Evolutionary conservation across 1,140 invertebrate genomes (phyloP).

Genomic region (Bombus ignitus): DNA sequence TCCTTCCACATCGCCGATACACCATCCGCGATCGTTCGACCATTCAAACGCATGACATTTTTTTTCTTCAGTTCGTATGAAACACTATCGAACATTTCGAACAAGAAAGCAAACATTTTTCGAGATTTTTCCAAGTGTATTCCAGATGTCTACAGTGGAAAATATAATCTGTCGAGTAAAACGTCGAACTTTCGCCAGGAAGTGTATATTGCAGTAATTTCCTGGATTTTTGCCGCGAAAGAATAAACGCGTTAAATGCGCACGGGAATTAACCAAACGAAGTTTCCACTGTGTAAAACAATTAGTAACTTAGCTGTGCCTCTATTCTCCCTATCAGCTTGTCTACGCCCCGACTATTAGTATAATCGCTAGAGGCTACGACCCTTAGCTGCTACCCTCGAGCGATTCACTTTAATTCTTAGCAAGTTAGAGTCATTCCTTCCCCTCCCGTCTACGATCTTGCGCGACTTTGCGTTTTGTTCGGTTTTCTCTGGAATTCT

Average conservation of each 20-base stretch:
- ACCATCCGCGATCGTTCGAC: constrained; percentile 36
- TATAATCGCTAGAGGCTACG: constrained; percentile 70
- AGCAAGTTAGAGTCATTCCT: constrained; percentile 62
- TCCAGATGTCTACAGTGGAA: no score
- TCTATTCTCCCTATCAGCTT: constrained; percentile 59
- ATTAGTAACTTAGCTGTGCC: constrained; percentile 64
- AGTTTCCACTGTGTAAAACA: constrained; percentile 66
- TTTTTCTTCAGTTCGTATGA: background rate
- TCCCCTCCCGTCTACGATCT: constrained; percentile 38
- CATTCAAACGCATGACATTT: constrained; percentile 44
- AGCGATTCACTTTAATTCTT: constrained; percentile 70
- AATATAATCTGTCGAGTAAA: background rate
- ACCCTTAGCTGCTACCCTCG: constrained; percentile 67
- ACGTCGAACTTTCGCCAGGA: background rate
- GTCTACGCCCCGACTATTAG: constrained; percentile 73
- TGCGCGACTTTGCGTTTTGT: constrained; percentile 52
- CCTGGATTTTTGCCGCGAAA: constrained; percentile 35
- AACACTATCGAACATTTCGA: background rate
- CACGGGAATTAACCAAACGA: constrained; percentile 60
- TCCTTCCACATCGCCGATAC: constrained; percentile 70
- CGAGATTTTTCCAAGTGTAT: background rate
- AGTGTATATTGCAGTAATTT: background rate
- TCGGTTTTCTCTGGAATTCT: constrained; percentile 4
- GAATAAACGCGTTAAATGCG: constrained; percentile 51
- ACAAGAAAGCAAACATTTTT: background rate